A percentile compares a stretch with the other conserved stretches of the same genome.
These are phyloP conservation scores for Drosophila nr. perissopoda DNA, from an alignment of 2,888 invertebrate genomes.

Conservation along the genomic window DNA sequence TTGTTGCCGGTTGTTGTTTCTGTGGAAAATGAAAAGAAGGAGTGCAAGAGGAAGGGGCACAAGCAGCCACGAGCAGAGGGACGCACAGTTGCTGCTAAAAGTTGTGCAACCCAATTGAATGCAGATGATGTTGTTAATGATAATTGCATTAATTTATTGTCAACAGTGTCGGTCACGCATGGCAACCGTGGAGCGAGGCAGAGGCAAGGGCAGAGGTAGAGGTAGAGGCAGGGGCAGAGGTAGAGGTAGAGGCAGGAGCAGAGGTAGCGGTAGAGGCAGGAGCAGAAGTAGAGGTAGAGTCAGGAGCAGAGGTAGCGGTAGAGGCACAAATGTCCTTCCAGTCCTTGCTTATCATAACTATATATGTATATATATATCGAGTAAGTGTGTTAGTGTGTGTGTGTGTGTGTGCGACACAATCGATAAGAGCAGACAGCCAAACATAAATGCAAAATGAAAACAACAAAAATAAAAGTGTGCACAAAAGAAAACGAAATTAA, in stretches of 20 bases:
- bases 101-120: conserved; percentile 35
- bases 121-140: conserved; percentile 38
- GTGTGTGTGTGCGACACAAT: conserved; percentile 11
- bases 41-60: neutral
- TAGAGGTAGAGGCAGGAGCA: no score
- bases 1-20: conserved; percentile 20
- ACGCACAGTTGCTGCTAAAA: conserved; percentile 41
- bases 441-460: conserved; percentile 15
- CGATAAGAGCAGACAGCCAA: conserved; percentile 22
- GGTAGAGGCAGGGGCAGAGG: neutral
- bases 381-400: neutral
- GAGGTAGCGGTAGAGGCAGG: no score
- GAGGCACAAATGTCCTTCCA: neutral
- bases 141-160: conserved; percentile 71
- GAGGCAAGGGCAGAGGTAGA: neutral
- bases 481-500: conserved; percentile 77
- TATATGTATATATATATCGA: neutral
- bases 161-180: conserved; percentile 67
- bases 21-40: conserved; percentile 10
- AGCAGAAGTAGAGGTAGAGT: no score
- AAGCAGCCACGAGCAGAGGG: conserved; percentile 3
- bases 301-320: no score
- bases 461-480: conserved; percentile 51
- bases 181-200: conserved; percentile 40
- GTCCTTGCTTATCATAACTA: conserved; percentile 4